Evolutionary conservation across 2,113 vertebrate species (phyloP), one percentile per base, ranked within the genome.

Genomic region (Nansenia antarctica): DNA sequence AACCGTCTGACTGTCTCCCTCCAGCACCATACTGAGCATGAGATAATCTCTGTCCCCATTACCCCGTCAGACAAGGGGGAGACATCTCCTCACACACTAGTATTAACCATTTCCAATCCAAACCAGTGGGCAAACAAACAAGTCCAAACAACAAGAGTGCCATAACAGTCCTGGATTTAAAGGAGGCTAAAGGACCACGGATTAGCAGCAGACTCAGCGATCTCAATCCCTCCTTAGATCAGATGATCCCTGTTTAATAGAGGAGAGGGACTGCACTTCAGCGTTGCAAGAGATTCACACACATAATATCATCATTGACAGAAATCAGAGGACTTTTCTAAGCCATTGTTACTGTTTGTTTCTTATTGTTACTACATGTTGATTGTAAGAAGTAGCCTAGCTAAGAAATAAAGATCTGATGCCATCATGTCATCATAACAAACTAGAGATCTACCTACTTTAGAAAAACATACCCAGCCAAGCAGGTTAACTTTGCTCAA

Each of bases 31-130:
- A 55, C 74, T 76, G 76, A 80, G 81, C 76, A 70, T 9, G 12
- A 70, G 85, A 86, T 87, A 82, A 86, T 81, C 78, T 76, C 68
- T 83, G 80, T 69, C 77, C 82, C 74, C 55, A 78, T 85, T 82
- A 74, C 65, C 82, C 80, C 77, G 74, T 64, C 76, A 65, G 69
- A 84, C 78, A 74, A 77, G 59, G 61, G 63, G 68, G 77, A 55
- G 69, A 72, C 49, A 64, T 75, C 73, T 34, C 80, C 73, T 66
- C 74, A 71, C 39, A 76, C 55, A 52, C 32, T 0, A n/a, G n/a
- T n/a, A 66, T 79, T 84, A 83, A 72, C 75, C 62, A 64, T 67
- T 77, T 54, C 60, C 42, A 39, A 62, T 54, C 58, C 62, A 65
- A 35, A 58, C 29, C 7, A 29, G 69, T 35, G 12, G 52, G 11